Conservation (phyloP, 2,113 vertebrate genomes). For the Calypte anna region DNA sequence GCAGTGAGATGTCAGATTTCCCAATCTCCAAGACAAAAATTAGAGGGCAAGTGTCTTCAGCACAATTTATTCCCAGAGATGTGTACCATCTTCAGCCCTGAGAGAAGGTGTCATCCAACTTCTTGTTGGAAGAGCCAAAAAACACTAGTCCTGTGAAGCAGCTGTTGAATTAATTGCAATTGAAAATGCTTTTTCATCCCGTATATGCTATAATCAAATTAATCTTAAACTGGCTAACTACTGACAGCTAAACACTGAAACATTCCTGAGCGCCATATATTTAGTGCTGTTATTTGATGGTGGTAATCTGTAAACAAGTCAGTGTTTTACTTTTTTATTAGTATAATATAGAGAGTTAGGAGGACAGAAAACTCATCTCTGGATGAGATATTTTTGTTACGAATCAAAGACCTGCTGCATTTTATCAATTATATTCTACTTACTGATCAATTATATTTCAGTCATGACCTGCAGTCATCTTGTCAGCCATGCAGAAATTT, state of each 20-base stretch:
- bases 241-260: background rate
- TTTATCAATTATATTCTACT: background rate
- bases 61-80: slow-evolving; percentile 6
- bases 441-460: background rate
- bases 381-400: background rate
- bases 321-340: background rate
- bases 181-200: slow-evolving; percentile 29
- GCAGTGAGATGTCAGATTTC: slow-evolving; percentile 16
- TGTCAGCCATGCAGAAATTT: background rate
- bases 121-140: background rate
- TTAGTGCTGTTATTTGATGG: background rate
- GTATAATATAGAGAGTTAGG: slow-evolving; percentile 15
- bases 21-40: background rate
- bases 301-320: background rate
- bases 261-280: background rate
- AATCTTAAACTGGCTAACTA: background rate
- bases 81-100: background rate
- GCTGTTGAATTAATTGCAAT: background rate
- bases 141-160: background rate
- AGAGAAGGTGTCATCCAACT: background rate
- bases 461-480: background rate
- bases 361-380: background rate
- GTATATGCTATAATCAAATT: background rate
- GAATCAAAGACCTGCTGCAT: background rate
- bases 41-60: background rate